Evolutionary conservation across 2,113 vertebrate species (phyloP).

Genomic region (Thunnus maccoyii): DNA sequence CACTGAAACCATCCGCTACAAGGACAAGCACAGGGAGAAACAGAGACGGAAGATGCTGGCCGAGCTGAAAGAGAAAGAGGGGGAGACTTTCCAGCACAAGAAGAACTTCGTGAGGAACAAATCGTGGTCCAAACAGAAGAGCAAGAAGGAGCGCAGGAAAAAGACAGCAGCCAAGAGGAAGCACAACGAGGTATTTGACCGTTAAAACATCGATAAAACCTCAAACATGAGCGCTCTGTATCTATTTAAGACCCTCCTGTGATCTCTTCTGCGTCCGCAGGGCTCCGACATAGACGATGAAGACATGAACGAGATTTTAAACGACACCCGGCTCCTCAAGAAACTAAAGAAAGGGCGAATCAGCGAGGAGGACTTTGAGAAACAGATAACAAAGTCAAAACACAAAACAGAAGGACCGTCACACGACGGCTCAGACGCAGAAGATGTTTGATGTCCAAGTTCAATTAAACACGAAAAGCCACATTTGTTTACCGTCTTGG

Average conservation of each 20-base stretch:
- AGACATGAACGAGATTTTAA: conserved; percentile 92
- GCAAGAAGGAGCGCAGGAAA: conserved; percentile 89
- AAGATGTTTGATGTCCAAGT: background rate
- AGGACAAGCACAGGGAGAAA: conserved; percentile 94
- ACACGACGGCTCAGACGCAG: background rate
- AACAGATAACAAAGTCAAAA: conserved; percentile 77
- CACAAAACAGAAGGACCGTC: background rate
- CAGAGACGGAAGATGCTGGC: conserved; percentile 90
- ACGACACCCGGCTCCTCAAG: conserved; percentile 94
- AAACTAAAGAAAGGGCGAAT: conserved; percentile 94
- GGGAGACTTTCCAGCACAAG: conserved; percentile 33
- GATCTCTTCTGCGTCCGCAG: conserved; percentile 70
- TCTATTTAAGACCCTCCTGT: background rate
- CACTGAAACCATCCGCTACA: conserved; percentile 93
- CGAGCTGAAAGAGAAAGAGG: conserved; percentile 77
- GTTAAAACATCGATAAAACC: fast-evolving
- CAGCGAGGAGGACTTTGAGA: conserved; percentile 93
- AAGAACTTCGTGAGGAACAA: conserved; percentile 88
- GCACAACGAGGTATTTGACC: conserved; percentile 84
- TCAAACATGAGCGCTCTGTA: fast-evolving
- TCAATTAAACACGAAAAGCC: background rate
- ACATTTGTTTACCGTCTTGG: background rate
- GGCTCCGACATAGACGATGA: conserved; percentile 90
- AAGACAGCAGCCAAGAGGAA: conserved; percentile 90
- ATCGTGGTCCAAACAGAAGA: conserved; percentile 97